A percentile compares a stretch with the other conserved stretches of the same genome.
Evolutionary conservation across 2,113 vertebrate genomes (phyloP).

Genomic region (Isurus oxyrinchus): DNA sequence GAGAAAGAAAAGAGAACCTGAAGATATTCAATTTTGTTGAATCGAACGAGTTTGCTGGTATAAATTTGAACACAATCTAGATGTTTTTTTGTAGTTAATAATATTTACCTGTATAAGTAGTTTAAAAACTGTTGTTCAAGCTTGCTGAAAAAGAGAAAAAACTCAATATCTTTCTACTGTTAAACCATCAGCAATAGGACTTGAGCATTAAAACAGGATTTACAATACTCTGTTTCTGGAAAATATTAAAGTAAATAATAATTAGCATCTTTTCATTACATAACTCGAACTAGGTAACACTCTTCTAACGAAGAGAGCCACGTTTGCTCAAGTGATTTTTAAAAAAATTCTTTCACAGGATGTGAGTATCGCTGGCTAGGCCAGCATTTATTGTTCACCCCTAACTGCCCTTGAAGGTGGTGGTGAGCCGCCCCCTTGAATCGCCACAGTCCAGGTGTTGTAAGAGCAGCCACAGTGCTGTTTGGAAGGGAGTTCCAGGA

Average conservation of each 20-base stretch:
- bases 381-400: too few relatives aligned
- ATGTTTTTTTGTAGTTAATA: not conserved
- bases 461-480: too few relatives aligned
- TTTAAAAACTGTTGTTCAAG: slow-evolving; percentile 88
- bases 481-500: too few relatives aligned
- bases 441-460: too few relatives aligned
- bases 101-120: slow-evolving; percentile 83
- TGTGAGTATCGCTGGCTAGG: too few relatives aligned
- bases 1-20: not conserved
- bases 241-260: too few relatives aligned
- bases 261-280: not conserved
- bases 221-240: too few relatives aligned
- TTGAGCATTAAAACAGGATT: not conserved
- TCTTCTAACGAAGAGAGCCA: not conserved
- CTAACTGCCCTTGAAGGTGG: too few relatives aligned
- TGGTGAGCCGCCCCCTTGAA: too few relatives aligned
- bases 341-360: too few relatives aligned
- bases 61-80: not conserved
- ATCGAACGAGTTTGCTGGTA: not conserved
- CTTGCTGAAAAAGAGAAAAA: slow-evolving; percentile 59
- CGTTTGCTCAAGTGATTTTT: not conserved
- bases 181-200: not conserved
- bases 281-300: not conserved
- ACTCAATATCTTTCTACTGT: not conserved
- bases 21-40: not conserved